Percentiles rank a stretch among this genome's conserved stretches.
These are phyloP conservation scores for Pungitius pungitius DNA, from an alignment of 2,113 vertebrate species.

Conservation along the genomic window DNA sequence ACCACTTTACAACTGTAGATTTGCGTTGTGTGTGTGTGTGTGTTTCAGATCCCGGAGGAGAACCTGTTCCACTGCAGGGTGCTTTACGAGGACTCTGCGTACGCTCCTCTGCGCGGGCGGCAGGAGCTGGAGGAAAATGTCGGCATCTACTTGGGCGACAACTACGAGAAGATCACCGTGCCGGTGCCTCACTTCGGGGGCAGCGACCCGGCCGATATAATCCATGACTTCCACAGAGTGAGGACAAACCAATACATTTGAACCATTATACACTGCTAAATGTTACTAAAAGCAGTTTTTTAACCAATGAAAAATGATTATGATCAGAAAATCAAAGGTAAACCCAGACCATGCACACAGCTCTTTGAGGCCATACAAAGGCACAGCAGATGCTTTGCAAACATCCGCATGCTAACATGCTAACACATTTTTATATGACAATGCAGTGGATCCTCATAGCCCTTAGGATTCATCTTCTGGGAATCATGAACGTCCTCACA, in stretches of 20 bases:
- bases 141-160: slow-evolving; percentile 90
- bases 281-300: background rate
- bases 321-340: background rate
- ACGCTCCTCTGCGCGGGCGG: slow-evolving; percentile 81
- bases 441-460: background rate
- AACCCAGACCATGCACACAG: background rate
- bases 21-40: background rate
- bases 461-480: background rate
- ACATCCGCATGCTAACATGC: background rate
- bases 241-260: slow-evolving; percentile 48
- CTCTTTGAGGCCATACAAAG: background rate
- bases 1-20: background rate
- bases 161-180: slow-evolving; percentile 92
- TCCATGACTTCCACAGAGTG: slow-evolving; percentile 94
- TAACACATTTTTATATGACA: background rate
- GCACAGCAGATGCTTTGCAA: background rate
- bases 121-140: slow-evolving; percentile 92
- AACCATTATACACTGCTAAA: background rate
- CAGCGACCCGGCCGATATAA: slow-evolving; percentile 92
- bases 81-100: slow-evolving; percentile 87
- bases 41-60: slow-evolving; percentile 84
- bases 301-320: background rate
- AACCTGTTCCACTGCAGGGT: slow-evolving; percentile 90
- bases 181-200: slow-evolving; percentile 90
- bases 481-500: background rate